Evolutionary conservation across 2,797 vertebrate species (phyloP).

Genomic region (Pteropus rufus): DNA sequence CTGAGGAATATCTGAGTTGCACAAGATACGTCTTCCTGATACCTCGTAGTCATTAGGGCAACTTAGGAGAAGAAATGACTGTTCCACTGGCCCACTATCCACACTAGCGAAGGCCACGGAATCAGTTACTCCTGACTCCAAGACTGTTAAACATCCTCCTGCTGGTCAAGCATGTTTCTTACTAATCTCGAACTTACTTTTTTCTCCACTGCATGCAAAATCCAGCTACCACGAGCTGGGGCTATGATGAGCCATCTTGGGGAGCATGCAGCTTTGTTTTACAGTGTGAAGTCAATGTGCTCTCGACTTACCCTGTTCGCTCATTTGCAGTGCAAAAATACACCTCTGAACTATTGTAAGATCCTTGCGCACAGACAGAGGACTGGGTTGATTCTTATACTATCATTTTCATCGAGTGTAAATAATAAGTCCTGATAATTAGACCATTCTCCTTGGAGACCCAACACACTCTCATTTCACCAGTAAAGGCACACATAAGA

Average conservation of each 20-base stretch:
- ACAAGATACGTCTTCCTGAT: neutral
- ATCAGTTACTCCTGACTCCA: too few relatives aligned
- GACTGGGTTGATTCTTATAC: neutral
- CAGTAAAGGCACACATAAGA: slow-evolving; percentile 1
- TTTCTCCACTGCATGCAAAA: neutral
- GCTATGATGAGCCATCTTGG: neutral
- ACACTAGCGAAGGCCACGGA: neutral
- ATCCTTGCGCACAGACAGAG: neutral
- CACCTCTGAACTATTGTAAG: neutral
- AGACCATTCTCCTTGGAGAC: neutral
- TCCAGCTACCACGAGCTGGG: neutral
- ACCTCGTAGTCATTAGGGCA: neutral
- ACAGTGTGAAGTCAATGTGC: neutral
- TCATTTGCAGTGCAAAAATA: neutral
- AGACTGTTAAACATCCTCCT: neutral
- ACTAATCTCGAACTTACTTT: neutral
- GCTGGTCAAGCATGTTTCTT: neutral
- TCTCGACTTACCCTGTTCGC: neutral
- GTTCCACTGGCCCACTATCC: rapidly evolving
- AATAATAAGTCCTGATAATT: neutral
- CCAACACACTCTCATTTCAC: neutral
- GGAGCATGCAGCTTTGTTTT: neutral
- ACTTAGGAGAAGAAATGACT: neutral
- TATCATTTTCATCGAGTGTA: slow-evolving; percentile 1
- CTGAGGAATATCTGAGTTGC: neutral